A percentile compares a stretch with the other conserved stretches of the same genome.
These are phyloP conservation scores for Aurelia aurita DNA, from an alignment of 30 jellyfish, hydroid and myxozoan species.

Conservation along the genomic window DNA sequence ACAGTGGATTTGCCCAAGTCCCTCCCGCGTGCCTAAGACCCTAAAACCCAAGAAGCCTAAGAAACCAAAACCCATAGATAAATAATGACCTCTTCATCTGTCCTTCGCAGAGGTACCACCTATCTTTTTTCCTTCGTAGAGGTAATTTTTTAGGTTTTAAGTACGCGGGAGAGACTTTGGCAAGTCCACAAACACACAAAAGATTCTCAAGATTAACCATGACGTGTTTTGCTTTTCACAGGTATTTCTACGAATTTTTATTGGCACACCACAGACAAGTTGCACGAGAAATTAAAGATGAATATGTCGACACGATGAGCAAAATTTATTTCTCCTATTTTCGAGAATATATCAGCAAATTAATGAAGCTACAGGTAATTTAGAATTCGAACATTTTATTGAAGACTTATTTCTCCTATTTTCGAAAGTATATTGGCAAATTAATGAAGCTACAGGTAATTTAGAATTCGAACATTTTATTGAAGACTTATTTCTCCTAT, in stretches of 20 bases:
- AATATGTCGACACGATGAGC: constrained; percentile 98
- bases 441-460: constrained; percentile 93
- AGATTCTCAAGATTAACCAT: too few relatives aligned
- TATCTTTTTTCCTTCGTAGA: too few relatives aligned
- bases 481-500: constrained; percentile 87
- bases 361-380: constrained; percentile 93
- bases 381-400: background rate
- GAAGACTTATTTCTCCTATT: constrained; percentile 87
- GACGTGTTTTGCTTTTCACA: background rate
- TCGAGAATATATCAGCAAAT: constrained; percentile 90
- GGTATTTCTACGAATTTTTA: constrained; percentile 92
- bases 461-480: too few relatives aligned
- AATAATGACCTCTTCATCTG: too few relatives aligned
- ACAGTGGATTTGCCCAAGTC: too few relatives aligned
- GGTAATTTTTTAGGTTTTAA: too few relatives aligned
- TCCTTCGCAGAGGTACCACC: too few relatives aligned
- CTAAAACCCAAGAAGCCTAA: too few relatives aligned
- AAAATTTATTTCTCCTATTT: constrained; percentile 92
- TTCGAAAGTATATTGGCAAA: constrained; percentile 90
- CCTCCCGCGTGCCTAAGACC: too few relatives aligned
- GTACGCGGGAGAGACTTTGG: too few relatives aligned
- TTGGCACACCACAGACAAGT: constrained; percentile 97
- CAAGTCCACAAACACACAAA: too few relatives aligned
- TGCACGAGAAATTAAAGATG: constrained; percentile 98
- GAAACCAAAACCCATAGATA: too few relatives aligned